Evolutionary conservation across 30 jellyfish, hydroid and myxozoan species (phyloP), one percentile per base, ranked within the genome.

Genomic region (Pseudorhiza aurosa): DNA sequence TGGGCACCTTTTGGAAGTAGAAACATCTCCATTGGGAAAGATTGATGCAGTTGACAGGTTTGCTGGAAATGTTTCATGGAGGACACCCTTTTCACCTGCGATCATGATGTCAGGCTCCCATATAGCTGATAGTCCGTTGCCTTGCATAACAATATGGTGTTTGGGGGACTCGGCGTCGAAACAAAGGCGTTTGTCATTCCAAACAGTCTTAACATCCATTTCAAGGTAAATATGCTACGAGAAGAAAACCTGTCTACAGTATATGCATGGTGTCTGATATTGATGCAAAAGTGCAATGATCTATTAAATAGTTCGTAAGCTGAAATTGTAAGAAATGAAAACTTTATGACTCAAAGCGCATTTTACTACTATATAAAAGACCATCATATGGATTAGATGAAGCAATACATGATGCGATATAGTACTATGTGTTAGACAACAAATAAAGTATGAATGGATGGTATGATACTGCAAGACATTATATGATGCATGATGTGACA

Each of bases 21-120:
- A 4, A 12, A 64, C 77, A 31, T 29, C 58, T 64, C 77, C 77
- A 10, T 35, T 14, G 26, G 58, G 58, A 24, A 36, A 14, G 36
- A 64, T 64, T 15, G 4, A 9, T 22, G 12, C 1, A 10, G 59
- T 11, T 5, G 51, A 58, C 10, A 31, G 77, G 12, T 31, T 31
- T 1, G 2, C 77, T 19, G 77, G 77, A n/a, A 64, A 64, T 6
- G 77, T 64, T 1, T 64, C 77, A 4, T 64, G 59, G 15, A 31
- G 12, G 39, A 30, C 33, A 5, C 77, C 77, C 21, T 64, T 64
- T 42, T 64, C 77, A 44, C 31, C 30, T 1, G 6, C 33, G 31
- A 64, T 35, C 1, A 8, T n/a, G 10, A 64, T 64, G 25, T 64
- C 77, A 31, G 77, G 77, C 35, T 21, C 35, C 77, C 77, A 64